Conservation (phyloP, 2,113 vertebrate genomes). For the Manacus vitellinus region DNA sequence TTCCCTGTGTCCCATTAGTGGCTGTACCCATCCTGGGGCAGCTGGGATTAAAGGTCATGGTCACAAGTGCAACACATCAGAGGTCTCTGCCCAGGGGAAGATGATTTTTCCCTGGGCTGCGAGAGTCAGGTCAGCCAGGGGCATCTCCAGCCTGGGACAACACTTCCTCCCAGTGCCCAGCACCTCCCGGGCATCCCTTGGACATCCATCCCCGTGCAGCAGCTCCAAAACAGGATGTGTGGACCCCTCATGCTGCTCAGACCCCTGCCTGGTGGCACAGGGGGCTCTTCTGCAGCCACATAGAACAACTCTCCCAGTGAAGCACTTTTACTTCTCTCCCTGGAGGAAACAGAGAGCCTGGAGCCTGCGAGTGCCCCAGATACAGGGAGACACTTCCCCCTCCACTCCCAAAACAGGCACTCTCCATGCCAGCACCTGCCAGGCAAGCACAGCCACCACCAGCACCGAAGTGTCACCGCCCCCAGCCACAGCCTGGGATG, state of each 20-base stretch:
- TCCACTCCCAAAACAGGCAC: background rate
- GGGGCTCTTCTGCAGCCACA: background rate
- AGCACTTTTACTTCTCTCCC: background rate
- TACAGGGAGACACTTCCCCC: background rate
- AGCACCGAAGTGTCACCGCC: background rate
- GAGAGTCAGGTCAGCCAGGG: accelerated
- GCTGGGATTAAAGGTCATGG: accelerated
- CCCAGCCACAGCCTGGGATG: background rate
- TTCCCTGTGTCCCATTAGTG: background rate
- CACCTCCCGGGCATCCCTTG: background rate
- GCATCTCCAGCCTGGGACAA: background rate
- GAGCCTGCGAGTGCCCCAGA: conserved; percentile 31
- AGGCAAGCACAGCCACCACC: background rate
- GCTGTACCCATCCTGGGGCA: background rate
- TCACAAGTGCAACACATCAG: background rate
- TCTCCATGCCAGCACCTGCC: background rate
- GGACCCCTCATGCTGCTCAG: accelerated
- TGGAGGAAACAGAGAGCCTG: background rate
- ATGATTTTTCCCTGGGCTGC: background rate
- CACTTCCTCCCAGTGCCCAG: background rate
- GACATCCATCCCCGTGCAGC: accelerated
- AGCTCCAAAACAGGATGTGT: background rate
- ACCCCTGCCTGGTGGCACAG: accelerated
- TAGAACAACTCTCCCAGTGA: accelerated
- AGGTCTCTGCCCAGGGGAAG: background rate